These are phyloP conservation scores for Drosophila nannoptera DNA, from an alignment of 1,140 invertebrate genomes.

Conservation along the genomic window DNA sequence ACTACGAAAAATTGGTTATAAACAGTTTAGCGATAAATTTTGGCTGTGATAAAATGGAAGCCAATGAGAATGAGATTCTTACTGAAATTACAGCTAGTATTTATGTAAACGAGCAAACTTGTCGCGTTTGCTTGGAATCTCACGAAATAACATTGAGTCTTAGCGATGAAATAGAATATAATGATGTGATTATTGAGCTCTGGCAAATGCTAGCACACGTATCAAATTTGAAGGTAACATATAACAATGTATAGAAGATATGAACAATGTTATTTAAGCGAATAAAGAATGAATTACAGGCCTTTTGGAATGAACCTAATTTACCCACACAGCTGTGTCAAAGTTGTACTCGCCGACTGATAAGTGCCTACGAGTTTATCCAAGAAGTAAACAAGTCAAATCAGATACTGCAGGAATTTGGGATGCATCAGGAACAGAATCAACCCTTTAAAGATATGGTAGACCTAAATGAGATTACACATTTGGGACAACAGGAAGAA, in stretches of 20 bases:
- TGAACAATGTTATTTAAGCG: not conserved
- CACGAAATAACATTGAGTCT: constrained; percentile 48
- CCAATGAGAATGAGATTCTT: not conserved
- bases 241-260: not conserved
- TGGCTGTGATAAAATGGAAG: constrained; percentile 28
- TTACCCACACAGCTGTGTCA: constrained; percentile 59
- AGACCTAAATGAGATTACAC: not conserved
- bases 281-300: constrained; percentile 8
- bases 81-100: not conserved
- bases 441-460: not conserved
- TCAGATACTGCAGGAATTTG: constrained; percentile 40
- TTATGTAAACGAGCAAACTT: constrained; percentile 32
- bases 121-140: constrained; percentile 57
- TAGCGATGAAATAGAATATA: constrained; percentile 61
- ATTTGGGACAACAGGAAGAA: constrained; percentile 1
- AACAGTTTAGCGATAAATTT: too few relatives aligned
- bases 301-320: constrained; percentile 32
- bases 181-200: constrained; percentile 51
- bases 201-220: constrained; percentile 54
- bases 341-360: constrained; percentile 49
- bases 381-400: constrained; percentile 51
- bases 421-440: constrained; percentile 1
- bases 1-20: too few relatives aligned
- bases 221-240: constrained; percentile 54
- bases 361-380: constrained; percentile 67